These are phyloP conservation scores for Fissipunctia ypsillon DNA, from an alignment of 2,888 invertebrate genomes.

Conservation along the genomic window DNA sequence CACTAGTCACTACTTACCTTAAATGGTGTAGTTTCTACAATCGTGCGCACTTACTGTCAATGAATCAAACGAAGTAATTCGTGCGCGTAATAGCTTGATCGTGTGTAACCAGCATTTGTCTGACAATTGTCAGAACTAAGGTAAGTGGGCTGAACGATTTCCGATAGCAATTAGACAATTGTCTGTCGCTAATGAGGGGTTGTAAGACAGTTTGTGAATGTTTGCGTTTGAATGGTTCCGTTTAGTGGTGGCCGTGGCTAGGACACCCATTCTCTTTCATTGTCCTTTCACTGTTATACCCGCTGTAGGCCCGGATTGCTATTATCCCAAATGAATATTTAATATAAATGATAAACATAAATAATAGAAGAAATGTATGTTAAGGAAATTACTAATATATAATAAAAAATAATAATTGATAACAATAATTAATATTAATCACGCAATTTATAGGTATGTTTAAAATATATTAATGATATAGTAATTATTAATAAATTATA, in stretches of 20 bases:
- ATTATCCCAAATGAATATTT: no score
- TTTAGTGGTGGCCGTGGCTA: slow-evolving; percentile 6
- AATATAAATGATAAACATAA: no score
- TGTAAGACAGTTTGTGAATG: slow-evolving; percentile 28
- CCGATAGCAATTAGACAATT: slow-evolving; percentile 44
- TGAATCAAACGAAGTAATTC: slow-evolving; percentile 48
- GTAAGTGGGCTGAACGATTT: slow-evolving; percentile 39
- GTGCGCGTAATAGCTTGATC: slow-evolving; percentile 51
- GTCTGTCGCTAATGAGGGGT: slow-evolving; percentile 49
- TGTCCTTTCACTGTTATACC: slow-evolving; percentile 16
- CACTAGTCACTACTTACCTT: background rate
- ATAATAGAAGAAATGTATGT: no score
- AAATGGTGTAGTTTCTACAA: slow-evolving; percentile 35
- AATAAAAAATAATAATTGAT: no score
- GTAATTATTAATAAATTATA: no score
- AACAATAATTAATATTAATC: no score
- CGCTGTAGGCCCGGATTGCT: background rate
- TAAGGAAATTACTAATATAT: no score
- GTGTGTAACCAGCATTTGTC: slow-evolving; percentile 43
- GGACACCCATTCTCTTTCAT: slow-evolving; percentile 34
- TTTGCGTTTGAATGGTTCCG: slow-evolving; percentile 4
- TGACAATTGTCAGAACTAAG: slow-evolving; percentile 27
- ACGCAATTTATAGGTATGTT: no score
- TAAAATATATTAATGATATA: no score
- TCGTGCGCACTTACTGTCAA: slow-evolving; percentile 53